Evolutionary conservation across 2,113 vertebrate species (phyloP), one percentile per base, ranked within the genome.

Genomic region (Nothobranchius kuhntae): DNA sequence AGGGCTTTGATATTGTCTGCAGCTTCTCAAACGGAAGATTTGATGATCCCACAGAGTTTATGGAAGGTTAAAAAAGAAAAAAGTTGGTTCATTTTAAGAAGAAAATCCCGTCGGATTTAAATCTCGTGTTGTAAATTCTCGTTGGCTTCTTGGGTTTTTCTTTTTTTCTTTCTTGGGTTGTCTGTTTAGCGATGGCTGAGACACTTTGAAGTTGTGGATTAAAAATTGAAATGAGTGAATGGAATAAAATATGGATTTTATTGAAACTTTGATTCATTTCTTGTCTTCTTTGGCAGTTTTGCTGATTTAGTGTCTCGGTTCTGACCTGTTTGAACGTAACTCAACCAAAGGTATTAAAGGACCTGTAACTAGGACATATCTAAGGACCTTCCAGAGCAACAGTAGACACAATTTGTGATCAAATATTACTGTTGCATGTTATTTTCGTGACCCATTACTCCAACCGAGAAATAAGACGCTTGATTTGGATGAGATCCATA

Each of bases 191-290:
- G 66, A 65, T 10, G 73, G 62, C 48, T 61, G 81, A 14, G 61
- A 75, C 59, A 65, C 72, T 67, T 47, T 65, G 58, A 77, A 65
- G 55, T 73, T 74, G 71, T 78, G 75, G 60, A 83, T 68, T 54
- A 14, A 69, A 81, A 71, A 75, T 44, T 8, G n/a, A 57, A 78
- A 75, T 71, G 69, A 77, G 58, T 76, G 72, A 89, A 83, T 82
- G 69, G 56, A 90, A 88, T 90, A 90, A 90, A 90, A 75, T 53
- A 69, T 75, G 68, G 40, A 78, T 80, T 77, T 77, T 40, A 40
- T 40, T 9, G 6, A 7, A 66, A 80, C 73, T 75, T 85, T 77
- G 67, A 14, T 56, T 68, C 24, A 9, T 21, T 50, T 63, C n/a
- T 1, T 56, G 13, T 52, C 0, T 6, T 45, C 48, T 24, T 47